Conservation (phyloP, 2,113 vertebrate genomes). For the Pungitius pungitius region DNA sequence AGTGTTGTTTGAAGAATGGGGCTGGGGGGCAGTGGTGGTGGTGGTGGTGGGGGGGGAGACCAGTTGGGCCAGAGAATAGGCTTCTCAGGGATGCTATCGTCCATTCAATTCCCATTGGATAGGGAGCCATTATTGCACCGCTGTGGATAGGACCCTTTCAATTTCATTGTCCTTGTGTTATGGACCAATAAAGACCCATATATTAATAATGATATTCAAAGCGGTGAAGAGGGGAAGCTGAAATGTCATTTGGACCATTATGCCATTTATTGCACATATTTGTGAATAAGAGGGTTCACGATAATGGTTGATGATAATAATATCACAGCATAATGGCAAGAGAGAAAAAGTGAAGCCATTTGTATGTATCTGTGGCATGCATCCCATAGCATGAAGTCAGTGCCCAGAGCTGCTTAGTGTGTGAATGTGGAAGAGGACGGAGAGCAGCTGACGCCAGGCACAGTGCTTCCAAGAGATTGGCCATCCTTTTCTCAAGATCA, state of each 20-base stretch:
- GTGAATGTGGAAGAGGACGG: background rate
- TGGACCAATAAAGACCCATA: conserved; percentile 52
- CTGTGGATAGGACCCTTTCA: conserved; percentile 66
- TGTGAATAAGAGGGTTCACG: background rate
- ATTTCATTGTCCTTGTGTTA: conserved; percentile 65
- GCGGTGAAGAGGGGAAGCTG: background rate
- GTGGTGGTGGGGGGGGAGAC: conserved; percentile 69
- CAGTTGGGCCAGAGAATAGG: conserved; percentile 82
- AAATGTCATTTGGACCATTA: conserved; percentile 23
- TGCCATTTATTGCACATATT: background rate
- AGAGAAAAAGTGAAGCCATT: conserved; percentile 1
- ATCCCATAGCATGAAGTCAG: background rate
- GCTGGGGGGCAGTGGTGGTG: conserved; percentile 64
- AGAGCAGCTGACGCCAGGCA: background rate
- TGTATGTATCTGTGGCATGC: conserved; percentile 8
- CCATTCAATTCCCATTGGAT: conserved; percentile 92
- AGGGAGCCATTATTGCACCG: conserved; percentile 81
- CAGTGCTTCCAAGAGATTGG: background rate
- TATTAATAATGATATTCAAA: conserved; percentile 36
- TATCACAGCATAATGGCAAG: conserved; percentile 1
- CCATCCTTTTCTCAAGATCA: background rate
- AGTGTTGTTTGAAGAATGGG: conserved; percentile 86
- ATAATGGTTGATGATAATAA: conserved; percentile 1
- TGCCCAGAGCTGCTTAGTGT: conserved; percentile 7
- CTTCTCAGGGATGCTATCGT: conserved; percentile 89